Evolutionary conservation across 2,797 vertebrate species (phyloP).

Genomic region (Cossypha caffra): DNA sequence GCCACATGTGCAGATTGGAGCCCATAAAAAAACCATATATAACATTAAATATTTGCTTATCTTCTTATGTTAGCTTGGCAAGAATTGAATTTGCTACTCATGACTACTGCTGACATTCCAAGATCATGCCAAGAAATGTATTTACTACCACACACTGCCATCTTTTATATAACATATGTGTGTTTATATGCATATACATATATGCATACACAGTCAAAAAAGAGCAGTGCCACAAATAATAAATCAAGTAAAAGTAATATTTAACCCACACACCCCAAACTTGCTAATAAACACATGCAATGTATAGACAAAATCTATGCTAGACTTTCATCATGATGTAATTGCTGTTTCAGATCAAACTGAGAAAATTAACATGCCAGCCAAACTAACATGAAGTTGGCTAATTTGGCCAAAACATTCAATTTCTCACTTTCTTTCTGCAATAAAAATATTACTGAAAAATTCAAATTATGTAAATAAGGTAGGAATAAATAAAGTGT

Average conservation of each 20-base stretch:
- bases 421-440: conserved; percentile 42
- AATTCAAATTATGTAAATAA: background rate
- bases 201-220: conserved; percentile 28
- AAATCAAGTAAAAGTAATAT: conserved; percentile 39
- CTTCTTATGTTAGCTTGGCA: conserved; percentile 46
- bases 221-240: conserved; percentile 55
- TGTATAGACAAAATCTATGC: conserved; percentile 41
- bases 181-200: conserved; percentile 13
- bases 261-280: background rate
- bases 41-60: conserved; percentile 46
- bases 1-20: background rate
- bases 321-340: conserved; percentile 54
- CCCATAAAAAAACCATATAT: background rate
- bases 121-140: conserved; percentile 44
- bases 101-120: conserved; percentile 39
- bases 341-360: conserved; percentile 54
- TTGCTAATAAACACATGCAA: conserved; percentile 40
- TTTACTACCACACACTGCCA: conserved; percentile 49
- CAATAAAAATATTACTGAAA: conserved; percentile 3
- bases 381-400: conserved; percentile 42
- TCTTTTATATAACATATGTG: conserved; percentile 26
- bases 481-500: background rate
- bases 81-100: conserved; percentile 45
- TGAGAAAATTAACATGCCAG: conserved; percentile 53
- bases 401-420: conserved; percentile 53